A percentile compares a stretch with the other conserved stretches of the same genome.
Conservation (phyloP, 2,888 invertebrate species). For the Cosmopolites sordidus region DNA sequence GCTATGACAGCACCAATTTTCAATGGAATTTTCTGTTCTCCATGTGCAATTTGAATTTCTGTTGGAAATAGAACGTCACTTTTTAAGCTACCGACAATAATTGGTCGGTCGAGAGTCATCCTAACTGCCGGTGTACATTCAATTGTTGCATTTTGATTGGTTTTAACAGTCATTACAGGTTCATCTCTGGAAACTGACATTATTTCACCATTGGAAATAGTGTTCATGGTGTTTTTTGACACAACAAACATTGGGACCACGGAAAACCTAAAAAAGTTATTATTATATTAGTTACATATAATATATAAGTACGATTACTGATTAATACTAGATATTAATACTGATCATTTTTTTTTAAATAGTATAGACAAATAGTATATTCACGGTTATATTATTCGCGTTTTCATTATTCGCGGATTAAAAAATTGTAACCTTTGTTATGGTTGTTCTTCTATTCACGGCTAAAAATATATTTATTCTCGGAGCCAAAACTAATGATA, state of each 20-base stretch:
- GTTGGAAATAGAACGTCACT: constrained; percentile 48
- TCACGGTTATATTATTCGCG: too few species aligned
- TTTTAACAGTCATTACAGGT: constrained; percentile 45
- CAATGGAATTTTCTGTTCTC: constrained; percentile 45
- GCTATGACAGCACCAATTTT: constrained; percentile 49
- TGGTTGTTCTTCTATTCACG: too few species aligned
- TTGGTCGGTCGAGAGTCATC: constrained; percentile 45
- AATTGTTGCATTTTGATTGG: constrained; percentile 36
- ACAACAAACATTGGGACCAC: constrained; percentile 45
- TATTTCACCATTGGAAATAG: constrained; percentile 44
- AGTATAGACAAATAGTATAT: too few species aligned
- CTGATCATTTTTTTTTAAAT: too few species aligned
- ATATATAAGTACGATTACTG: too few species aligned
- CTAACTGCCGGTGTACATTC: constrained; percentile 49
- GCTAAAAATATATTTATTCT: too few species aligned
- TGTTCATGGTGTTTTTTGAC: constrained; percentile 41
- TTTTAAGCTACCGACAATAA: constrained; percentile 44
- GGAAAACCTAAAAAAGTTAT: constrained; percentile 38
- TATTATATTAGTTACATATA: too few species aligned
- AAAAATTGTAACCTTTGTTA: too few species aligned
- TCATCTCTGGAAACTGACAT: constrained; percentile 42
- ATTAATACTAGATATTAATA: too few species aligned
- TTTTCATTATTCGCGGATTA: too few species aligned
- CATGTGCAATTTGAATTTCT: constrained; percentile 45
- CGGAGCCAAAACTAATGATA: too few species aligned